A percentile compares a stretch with the other conserved stretches of the same genome.
phyloP scores from a whole-genome alignment of 2,888 invertebrate species.

The Norana najaformis region DNA sequence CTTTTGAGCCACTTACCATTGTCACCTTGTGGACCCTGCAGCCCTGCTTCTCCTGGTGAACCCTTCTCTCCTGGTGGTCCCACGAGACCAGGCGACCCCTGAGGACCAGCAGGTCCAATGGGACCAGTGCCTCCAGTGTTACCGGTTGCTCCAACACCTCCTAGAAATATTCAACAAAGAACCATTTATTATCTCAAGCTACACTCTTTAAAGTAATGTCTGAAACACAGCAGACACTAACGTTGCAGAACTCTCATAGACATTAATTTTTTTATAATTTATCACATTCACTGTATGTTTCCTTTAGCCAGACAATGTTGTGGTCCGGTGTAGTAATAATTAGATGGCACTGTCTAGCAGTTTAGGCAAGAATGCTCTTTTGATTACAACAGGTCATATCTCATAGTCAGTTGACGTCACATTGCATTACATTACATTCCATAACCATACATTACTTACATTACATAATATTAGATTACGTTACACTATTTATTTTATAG shows the following conservation, averaged over 20 bases:
- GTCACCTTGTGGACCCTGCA: conserved; percentile 74
- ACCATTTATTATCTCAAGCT: not conserved
- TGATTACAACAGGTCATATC: too few species aligned
- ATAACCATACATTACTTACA: not conserved
- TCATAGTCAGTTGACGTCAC: too few species aligned
- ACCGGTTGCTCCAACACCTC: conserved; percentile 15
- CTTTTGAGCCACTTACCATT: conserved; percentile 34
- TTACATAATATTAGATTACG: not conserved
- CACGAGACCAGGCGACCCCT: conserved; percentile 34
- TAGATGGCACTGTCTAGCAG: too few species aligned
- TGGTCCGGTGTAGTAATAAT: too few species aligned
- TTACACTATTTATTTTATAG: not conserved
- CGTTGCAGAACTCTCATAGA: not conserved
- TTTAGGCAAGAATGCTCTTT: too few species aligned
- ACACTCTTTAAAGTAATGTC: not conserved
- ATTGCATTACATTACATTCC: not conserved
- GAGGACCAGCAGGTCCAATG: conserved; percentile 27
- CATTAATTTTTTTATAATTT: too few species aligned
- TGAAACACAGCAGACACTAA: not conserved
- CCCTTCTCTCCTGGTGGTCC: conserved; percentile 43
- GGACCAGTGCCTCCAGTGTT: conserved; percentile 33
- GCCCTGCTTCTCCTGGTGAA: conserved; percentile 56
- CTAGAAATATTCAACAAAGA: not conserved
- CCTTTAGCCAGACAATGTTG: too few species aligned
- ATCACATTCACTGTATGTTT: too few species aligned